Base-by-base conservation (phyloP, 2,113 vertebrate genomes). In the Melanocharis versteri region DNA sequence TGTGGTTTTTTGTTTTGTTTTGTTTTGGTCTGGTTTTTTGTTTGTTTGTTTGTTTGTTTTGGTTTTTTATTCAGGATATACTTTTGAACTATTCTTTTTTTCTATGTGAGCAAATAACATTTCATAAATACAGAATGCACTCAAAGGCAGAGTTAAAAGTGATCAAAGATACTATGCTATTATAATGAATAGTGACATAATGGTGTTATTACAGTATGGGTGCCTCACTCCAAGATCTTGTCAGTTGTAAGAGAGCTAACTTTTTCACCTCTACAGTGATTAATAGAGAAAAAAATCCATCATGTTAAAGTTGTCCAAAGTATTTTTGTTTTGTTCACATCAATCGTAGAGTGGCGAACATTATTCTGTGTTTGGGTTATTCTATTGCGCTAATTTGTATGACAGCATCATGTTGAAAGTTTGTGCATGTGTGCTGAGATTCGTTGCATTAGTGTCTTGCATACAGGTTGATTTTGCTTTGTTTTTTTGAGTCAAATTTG, bases 301-400 rank as follows among this genome's bases (percentile, higher is more conserved):
- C 15, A 30, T 57, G 14, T 31, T 64, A 15, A 51, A 61, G 15
- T 51, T 65, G 2, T 23, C 15, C 3, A 9, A 33, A 4, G 2
- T 42, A 37, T 33, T 12, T 73, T 56, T 75, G 7, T 42, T 85
- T 72, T 31, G 5, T n/a, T 82, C 8, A 65, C 7, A 40, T 24
- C 0, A 2, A 33, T 44, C 5, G 6, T 45, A 58, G 3, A 48
- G 35, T 9, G 47, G 56, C 1, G 0, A 92, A 3, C 2, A 15
- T 8, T 54, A 17, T 14, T 51, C 11, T 65, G 3, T 50, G 3
- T 90, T 61, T 56, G 18, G 4, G 10, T 65, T 81, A 39, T 13
- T 53, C 7, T 21, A 48, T 61, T 21, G 8, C 28, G 9, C 7
- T 35, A n/a, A 30, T 24, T n/a, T 58, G 2, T 24, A 3, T 39